Evolutionary conservation across 2,888 invertebrate genomes (phyloP).

Genomic region (Melitaea athalia): DNA sequence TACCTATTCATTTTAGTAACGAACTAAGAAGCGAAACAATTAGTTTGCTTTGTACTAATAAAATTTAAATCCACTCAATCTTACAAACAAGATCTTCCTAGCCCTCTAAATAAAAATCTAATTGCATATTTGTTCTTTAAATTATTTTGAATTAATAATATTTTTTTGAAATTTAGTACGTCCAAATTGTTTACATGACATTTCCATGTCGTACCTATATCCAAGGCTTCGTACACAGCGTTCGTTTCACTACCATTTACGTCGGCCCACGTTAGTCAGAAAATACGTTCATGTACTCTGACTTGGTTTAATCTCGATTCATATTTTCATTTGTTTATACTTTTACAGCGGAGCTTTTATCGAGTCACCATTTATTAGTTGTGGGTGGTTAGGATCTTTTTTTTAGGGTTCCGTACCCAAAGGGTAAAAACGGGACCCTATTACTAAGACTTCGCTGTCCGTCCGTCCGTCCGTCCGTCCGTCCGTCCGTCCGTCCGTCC

Average conservation of each 20-base stretch:
- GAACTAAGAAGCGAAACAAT: too few species aligned
- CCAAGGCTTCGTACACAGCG: constrained; percentile 35
- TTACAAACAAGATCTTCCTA: too few species aligned
- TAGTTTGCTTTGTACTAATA: too few species aligned
- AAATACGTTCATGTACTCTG: constrained; percentile 49
- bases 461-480: too few species aligned
- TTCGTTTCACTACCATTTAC: constrained; percentile 71
- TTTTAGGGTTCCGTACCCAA: background rate
- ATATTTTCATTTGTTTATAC: constrained; percentile 71
- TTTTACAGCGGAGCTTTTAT: constrained; percentile 54
- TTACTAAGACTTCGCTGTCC: too few species aligned
- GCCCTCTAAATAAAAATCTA: too few species aligned
- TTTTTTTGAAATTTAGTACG: background rate
- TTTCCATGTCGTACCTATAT: constrained; percentile 2
- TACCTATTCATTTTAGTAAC: too few species aligned
- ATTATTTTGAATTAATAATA: too few species aligned
- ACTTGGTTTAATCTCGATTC: constrained; percentile 63
- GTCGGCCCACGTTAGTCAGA: constrained; percentile 61
- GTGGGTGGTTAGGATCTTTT: constrained; percentile 41
- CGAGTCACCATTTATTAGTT: constrained; percentile 52
- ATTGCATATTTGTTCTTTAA: too few species aligned
- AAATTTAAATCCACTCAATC: too few species aligned
- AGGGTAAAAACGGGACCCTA: too few species aligned
- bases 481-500: too few species aligned
- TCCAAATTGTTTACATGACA: background rate